phyloP scores from a whole-genome alignment of 2,797 vertebrate genomes.

The Eidolon dupreanum region DNA sequence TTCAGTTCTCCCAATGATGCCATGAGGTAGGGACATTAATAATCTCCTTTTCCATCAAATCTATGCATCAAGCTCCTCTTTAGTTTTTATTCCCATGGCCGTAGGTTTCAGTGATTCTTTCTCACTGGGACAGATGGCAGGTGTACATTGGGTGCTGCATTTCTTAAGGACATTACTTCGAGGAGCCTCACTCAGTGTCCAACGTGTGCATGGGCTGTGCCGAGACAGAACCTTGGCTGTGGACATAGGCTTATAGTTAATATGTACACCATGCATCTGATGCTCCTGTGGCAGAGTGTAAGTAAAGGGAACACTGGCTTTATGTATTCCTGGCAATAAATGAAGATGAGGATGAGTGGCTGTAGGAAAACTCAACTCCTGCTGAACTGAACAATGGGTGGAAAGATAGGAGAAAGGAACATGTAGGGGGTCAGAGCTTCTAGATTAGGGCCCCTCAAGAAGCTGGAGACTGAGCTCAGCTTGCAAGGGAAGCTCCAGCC shows the following conservation, averaged over 20 bases:
- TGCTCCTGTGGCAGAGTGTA: not conserved
- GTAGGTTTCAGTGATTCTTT: not conserved
- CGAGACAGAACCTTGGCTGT: not conserved
- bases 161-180: not conserved
- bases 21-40: not conserved
- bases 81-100: not conserved
- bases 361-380: not conserved
- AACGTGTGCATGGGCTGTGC: not conserved
- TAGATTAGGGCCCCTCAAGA: not conserved
- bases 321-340: not conserved
- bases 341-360: not conserved
- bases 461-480: too few species aligned
- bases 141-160: not conserved
- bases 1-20: not conserved
- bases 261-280: rapidly evolving
- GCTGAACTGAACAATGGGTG: not conserved
- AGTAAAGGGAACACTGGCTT: not conserved
- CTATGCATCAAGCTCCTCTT: not conserved
- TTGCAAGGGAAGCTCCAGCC: not conserved
- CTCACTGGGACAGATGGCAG: rapidly evolving
- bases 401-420: not conserved
- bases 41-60: not conserved
- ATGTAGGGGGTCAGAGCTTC: too few species aligned
- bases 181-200: not conserved
- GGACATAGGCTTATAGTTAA: not conserved